Percentiles rank a stretch among this genome's conserved stretches.
Evolutionary conservation across 2,888 invertebrate species (phyloP).

Genomic region (Agrotis exclamationis): DNA sequence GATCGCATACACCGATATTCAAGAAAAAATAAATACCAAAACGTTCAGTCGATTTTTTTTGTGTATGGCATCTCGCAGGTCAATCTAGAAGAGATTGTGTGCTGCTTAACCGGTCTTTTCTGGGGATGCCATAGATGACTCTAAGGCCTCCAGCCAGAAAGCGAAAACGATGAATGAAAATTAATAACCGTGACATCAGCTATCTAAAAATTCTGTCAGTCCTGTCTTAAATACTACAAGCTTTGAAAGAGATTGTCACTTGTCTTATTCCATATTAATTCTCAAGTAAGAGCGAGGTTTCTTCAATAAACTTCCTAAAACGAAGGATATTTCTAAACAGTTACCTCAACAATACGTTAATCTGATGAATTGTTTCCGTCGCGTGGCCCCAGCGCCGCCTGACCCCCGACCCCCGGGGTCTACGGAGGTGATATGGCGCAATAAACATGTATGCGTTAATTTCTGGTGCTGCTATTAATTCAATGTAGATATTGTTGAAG

Average conservation of each 20-base stretch:
- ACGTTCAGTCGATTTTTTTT: too few relatives aligned
- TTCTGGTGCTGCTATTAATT: constrained; percentile 32
- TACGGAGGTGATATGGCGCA: constrained; percentile 45
- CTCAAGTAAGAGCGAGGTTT: not conserved
- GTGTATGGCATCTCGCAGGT: too few relatives aligned
- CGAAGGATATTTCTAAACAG: not conserved
- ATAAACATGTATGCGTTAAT: constrained; percentile 39
- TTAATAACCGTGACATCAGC: too few relatives aligned
- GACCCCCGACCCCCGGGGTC: constrained; percentile 38
- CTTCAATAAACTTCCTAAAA: not conserved
- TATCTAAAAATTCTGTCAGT: too few relatives aligned
- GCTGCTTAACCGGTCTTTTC: too few relatives aligned
- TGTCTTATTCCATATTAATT: not conserved
- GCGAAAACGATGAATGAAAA: too few relatives aligned
- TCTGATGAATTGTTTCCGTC: constrained; percentile 53
- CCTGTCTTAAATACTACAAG: too few relatives aligned
- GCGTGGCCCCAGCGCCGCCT: constrained; percentile 34
- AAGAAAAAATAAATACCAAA: too few relatives aligned
- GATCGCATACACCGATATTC: too few relatives aligned
- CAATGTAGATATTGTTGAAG: constrained; percentile 28
- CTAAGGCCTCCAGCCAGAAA: too few relatives aligned
- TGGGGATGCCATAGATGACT: too few relatives aligned
- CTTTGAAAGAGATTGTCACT: not conserved
- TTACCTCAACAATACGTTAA: constrained; percentile 26
- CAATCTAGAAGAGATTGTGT: too few relatives aligned